Evolutionary conservation across 2,113 vertebrate genomes (phyloP), one percentile per base, ranked within the genome.

Genomic region (Lepus americanus): DNA sequence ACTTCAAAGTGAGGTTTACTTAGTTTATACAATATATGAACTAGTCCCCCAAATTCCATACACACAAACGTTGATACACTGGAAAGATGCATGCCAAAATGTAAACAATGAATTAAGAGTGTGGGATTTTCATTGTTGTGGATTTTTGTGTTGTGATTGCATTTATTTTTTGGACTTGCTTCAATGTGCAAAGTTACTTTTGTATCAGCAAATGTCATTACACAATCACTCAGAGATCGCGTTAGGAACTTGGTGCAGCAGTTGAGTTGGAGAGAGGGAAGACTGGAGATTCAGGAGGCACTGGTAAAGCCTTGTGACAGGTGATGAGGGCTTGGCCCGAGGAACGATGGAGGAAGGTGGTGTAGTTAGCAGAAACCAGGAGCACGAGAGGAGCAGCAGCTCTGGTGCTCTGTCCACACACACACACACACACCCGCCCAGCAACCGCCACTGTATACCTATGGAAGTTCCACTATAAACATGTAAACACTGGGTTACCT

Each of bases 181-280:
- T 86, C n/a, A 85, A 53, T 76, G 80, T 81, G 81, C 27, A 59
- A 70, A 61, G 70, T 87, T 92, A 55, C 39, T 78, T 92, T 83
- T 66, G 36, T 92, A 78, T 44, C 55, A 78, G 63, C 72, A 95
- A 81, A 89, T 81, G 31, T 83, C 13, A 61, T 72, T 67, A 78
- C 73, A 49, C 78, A 44, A 55, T 51, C 72, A 22, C 10, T 86
- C 29, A 82, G 78, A 90, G 53, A 36, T 87, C n/a, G 19, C 39
- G 55, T 1, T 49, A 69, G 67, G 20, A 63, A 25, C 13, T 59
- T 6, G 31, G 10, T 44, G 22, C 27, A 66, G 39, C 51, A 16
- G 44, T 44, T 67, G 16, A 29, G 0, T 39, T 49, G 72, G 10
- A 55, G 51, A 63, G 49, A 53, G 19, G 10, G 55, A 80, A 63